Evolutionary conservation across 2,113 vertebrate species (phyloP).

Genomic region (Andinoacara biseriatus): DNA sequence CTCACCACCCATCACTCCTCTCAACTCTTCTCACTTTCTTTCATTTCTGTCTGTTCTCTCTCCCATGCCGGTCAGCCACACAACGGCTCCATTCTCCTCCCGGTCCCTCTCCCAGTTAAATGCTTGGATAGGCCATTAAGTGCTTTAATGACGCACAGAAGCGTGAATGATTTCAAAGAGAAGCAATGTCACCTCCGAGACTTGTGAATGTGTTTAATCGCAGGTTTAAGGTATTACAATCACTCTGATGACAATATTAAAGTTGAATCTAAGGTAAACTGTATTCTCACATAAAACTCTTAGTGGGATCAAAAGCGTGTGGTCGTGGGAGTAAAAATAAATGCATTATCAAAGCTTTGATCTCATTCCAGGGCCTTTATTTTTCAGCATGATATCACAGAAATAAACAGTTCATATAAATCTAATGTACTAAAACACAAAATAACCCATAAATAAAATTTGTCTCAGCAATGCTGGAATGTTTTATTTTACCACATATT

Average conservation of each 20-base stretch:
- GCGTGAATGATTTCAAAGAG: slow-evolving; percentile 70
- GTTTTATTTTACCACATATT: neutral
- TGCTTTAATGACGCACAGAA: slow-evolving; percentile 59
- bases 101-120: slow-evolving; percentile 31
- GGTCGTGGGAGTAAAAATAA: slow-evolving; percentile 49
- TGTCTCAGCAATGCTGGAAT: neutral
- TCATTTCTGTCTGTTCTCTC: slow-evolving; percentile 51
- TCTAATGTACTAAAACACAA: neutral
- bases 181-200: slow-evolving; percentile 56
- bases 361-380: slow-evolving; percentile 59
- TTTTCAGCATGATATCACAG: no score
- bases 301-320: slow-evolving; percentile 61
- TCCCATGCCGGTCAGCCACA: slow-evolving; percentile 51
- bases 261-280: slow-evolving; percentile 68
- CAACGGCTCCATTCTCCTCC: slow-evolving; percentile 59
- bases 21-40: slow-evolving; percentile 49
- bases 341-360: slow-evolving; percentile 34
- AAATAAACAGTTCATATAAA: slow-evolving; percentile 31
- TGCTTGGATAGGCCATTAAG: slow-evolving; percentile 53
- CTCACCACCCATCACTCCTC: slow-evolving; percentile 52
- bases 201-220: slow-evolving; percentile 59
- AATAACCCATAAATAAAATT: neutral
- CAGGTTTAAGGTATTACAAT: slow-evolving; percentile 51
- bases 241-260: slow-evolving; percentile 51
- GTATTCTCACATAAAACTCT: slow-evolving; percentile 54